Base-by-base conservation (phyloP, 1,140 invertebrate genomes). In the Pachypeltis micranthus region DNA sequence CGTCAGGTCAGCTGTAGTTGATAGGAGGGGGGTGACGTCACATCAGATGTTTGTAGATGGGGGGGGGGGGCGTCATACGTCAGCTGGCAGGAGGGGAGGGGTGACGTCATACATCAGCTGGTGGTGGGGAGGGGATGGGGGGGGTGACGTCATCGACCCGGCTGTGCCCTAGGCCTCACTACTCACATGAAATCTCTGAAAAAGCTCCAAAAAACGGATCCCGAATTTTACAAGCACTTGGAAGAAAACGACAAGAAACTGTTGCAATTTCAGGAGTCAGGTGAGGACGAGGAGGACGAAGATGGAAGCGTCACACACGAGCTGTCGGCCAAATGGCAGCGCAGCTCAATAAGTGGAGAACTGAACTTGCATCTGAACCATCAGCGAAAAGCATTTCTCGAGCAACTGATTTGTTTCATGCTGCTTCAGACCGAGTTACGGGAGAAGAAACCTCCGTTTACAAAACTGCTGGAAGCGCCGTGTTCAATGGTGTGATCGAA, bases 401-500 rank as follows among this genome's bases (percentile, higher is more conserved):
- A 65, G 78, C 84, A 0, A 80, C 85, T 0, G 82, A 85, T 69
- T 86, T 83, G 19, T 89, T 89, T 67, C 86, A 87, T 76, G 86
- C 86, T 23, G 86, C 87, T 1, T 74, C 89, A 68, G 68, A 81
- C 58, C 79, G 80, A 69, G 79, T 86, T 1, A 77, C 81, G 2
- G 79, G 76, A 65, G 80, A 82, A 64, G 77, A 79, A 66, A 77
- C 79, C 1, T 71, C 75, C 47, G 77, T 73, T 63, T 88, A 79
- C 67, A 85, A 82, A 79, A 85, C 90, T 14, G 83, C 86, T 59
- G 77, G 76, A 63, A 70, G 72, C 61, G 67, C 72, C 82, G 84
- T 88, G 44, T 96, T 95, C 69, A 96, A 96, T 78, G 88, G 83
- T 12, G 83, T 96, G 2, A 81, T 96, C 54, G 86, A 91, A 70